Evolutionary conservation across 1,140 invertebrate species (phyloP), one percentile per base, ranked within the genome.

Genomic region (Philotrypesis tridentata): DNA sequence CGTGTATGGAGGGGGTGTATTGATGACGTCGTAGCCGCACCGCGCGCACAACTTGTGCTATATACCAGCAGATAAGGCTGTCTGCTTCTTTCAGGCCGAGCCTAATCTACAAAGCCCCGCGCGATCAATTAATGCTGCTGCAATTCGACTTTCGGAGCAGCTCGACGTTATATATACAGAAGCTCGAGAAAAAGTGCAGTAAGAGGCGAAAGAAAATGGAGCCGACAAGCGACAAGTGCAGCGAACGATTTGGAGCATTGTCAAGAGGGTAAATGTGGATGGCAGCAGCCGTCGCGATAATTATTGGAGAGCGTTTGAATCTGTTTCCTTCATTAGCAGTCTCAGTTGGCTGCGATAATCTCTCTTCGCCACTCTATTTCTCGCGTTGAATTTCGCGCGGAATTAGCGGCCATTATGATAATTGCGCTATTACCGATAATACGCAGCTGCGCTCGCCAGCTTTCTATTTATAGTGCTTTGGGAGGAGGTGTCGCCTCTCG

Each of bases 271-370:
- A 90, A 81, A 90, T 88, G 89, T 88, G 87, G 88, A 90, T 90
- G 88, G 87, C 87, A 88, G 88, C 86, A 88, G 88, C 86, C 86
- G 85, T 88, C 43, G 29, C 71, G 88, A 91, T 92, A 92, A 92
- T 92, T 91, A 92, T 92, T 90, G 89, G 88, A 92, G 90, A 87
- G 90, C 90, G 91, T 92, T 92, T 92, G 90, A 91, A 92, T 91
- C 90, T 91, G 91, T 92, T 92, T 92, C 91, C 91, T 92, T 92
- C 90, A 92, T 92, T 92, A 92, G 90, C 90, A 91, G 90, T 92
- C 89, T 91, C 90, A 91, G 90, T 92, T 91, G 89, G 86, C 85
- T 37, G 84, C 85, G 31, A 21, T n/a, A 17, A 5, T 55, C 6
- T 85, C 85, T 84, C 82, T 86, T 79, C 76, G 75, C 75, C 43